phyloP scores from a whole-genome alignment of 2,888 invertebrate species.

The Cantharis nigra region DNA sequence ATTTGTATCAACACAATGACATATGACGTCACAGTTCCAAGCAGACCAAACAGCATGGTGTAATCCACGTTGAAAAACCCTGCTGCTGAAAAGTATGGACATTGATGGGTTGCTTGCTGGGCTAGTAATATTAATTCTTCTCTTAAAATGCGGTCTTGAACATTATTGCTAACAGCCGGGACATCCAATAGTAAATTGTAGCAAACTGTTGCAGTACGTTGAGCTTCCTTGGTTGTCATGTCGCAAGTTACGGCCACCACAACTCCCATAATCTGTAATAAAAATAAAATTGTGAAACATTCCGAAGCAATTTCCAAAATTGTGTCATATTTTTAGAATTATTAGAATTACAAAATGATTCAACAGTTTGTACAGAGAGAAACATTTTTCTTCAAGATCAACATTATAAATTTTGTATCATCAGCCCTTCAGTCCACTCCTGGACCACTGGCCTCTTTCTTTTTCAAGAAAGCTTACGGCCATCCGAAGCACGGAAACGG shows the following conservation, averaged over 20 bases:
- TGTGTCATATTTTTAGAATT: too few species aligned
- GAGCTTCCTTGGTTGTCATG: conserved; percentile 33
- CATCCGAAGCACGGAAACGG: too few species aligned
- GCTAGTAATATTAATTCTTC: conserved; percentile 27
- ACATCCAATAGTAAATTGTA: conserved; percentile 33
- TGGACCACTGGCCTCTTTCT: too few species aligned
- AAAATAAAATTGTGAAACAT: not conserved
- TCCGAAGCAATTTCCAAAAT: too few species aligned
- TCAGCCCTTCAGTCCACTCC: too few species aligned
- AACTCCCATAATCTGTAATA: conserved; percentile 33
- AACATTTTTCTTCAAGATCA: too few species aligned
- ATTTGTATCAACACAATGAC: conserved; percentile 31
- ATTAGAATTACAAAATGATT: too few species aligned
- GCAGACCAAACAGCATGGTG: conserved; percentile 29
- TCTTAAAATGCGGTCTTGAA: conserved; percentile 20
- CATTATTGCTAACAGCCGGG: conserved; percentile 17
- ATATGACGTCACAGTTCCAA: conserved; percentile 31
- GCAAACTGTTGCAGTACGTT: conserved; percentile 31
- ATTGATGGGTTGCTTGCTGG: conserved; percentile 24
- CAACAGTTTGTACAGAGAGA: not conserved
- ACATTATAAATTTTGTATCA: too few species aligned
- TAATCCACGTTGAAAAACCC: conserved; percentile 32
- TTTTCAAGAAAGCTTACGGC: too few species aligned
- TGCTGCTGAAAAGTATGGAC: conserved; percentile 29
- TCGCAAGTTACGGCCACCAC: conserved; percentile 34